These are phyloP conservation scores for Xenus cinereus DNA, from an alignment of 2,113 vertebrate species.

Conservation along the genomic window DNA sequence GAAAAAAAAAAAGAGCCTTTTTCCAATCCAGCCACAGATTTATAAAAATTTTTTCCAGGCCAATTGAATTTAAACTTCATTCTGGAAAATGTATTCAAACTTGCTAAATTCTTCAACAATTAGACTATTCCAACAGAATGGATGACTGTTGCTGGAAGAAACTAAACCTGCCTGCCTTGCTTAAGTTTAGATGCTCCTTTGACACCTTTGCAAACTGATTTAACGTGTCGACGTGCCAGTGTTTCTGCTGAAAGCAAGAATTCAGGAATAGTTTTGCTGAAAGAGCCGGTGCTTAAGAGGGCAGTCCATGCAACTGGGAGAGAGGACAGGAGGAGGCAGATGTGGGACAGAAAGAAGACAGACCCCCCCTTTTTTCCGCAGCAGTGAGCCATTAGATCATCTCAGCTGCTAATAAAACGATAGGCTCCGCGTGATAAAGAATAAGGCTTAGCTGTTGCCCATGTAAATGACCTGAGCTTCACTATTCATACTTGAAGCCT, in stretches of 20 bases:
- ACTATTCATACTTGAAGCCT: neutral
- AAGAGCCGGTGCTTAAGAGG: neutral
- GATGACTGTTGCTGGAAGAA: neutral
- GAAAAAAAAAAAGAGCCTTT: neutral
- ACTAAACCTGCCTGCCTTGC: neutral
- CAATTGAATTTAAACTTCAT: neutral
- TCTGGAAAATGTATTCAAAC: neutral
- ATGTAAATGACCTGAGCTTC: neutral
- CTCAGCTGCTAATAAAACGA: neutral
- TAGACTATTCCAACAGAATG: neutral
- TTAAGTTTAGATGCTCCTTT: neutral
- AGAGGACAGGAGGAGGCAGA: neutral
- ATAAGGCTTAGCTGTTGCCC: neutral
- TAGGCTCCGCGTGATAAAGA: neutral
- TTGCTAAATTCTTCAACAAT: neutral
- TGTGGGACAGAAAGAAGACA: neutral
- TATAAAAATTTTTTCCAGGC: neutral
- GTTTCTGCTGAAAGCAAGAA: neutral
- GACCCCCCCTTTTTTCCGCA: neutral
- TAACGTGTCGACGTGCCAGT: accelerated
- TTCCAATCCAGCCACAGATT: neutral
- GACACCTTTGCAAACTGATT: neutral
- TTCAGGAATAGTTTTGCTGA: neutral
- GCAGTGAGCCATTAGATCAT: neutral
- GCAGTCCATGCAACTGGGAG: neutral